Base-by-base conservation (phyloP, 2,113 vertebrate genomes). In the Podarcis raffonei region DNA sequence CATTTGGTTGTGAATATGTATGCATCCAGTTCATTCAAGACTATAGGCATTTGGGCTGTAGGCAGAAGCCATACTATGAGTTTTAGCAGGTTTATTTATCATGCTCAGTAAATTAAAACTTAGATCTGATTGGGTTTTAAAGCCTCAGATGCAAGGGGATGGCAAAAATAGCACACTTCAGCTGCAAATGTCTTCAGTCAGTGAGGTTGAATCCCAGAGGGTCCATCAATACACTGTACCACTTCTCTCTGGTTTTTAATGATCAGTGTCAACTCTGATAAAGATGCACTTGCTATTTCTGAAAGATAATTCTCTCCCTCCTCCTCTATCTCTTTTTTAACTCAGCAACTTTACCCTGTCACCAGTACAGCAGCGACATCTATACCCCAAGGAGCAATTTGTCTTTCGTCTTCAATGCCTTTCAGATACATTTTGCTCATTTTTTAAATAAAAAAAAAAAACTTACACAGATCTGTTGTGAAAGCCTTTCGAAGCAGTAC, bases 161-260 rank as follows among this genome's bases (percentile, higher is more conserved):
- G 3, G 57, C 39, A 82, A 87, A 86, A 92, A 93, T 94, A 30
- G 30, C 32, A 42, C 59, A 89, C 86, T 87, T 65, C 11, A 39
- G n/a, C 72, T 83, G 85, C 93, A 92, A 86, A 86, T 7, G 72
- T 81, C 81, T 90, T 91, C 48, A 81, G 85, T 81, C 82, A 89
- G 68, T 91, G 89, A 92, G 32, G 71, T 83, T 83, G 88, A 81
- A 85, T 88, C 91, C 80, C 91, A 79, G 76, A 69, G 9, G 75
- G 81, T 84, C 86, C 82, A 84, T 93, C 90, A 92, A 91, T 95
- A 94, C 79, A 3, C 22, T 48, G 30, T 89, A 62, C 89, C 92
- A 69, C 37, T 83, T 80, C 84, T 62, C 93, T 94, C 95, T 89
- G 93, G 79, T 74, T 94, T 95, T 93, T 95, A 95, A 93, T 95